phyloP scores from a whole-genome alignment of 2,797 vertebrate genomes.

The Sitta carolinensis region DNA sequence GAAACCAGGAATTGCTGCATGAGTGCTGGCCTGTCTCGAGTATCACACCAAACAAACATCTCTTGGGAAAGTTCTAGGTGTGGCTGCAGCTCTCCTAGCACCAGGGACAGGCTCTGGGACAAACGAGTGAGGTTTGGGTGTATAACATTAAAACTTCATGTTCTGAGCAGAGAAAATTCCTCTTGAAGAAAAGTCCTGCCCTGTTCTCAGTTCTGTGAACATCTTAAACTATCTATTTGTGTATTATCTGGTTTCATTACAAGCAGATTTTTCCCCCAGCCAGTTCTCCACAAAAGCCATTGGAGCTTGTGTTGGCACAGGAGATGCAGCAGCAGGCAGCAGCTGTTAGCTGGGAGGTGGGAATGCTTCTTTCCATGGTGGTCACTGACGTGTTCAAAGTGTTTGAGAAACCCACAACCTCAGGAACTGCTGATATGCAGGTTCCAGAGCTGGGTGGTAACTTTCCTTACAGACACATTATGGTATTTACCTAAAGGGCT shows the following conservation, averaged over 20 bases:
- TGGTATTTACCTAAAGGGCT: not conserved
- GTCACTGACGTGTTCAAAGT: fast-evolving
- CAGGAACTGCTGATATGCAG: not conserved
- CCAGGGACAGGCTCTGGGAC: not conserved
- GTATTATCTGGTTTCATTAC: not conserved
- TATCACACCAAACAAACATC: not conserved
- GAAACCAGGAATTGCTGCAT: not conserved
- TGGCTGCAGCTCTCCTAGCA: not conserved
- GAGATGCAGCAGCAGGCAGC: not conserved
- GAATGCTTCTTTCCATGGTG: not conserved
- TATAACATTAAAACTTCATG: not conserved
- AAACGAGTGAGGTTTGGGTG: not conserved
- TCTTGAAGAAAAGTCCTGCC: not conserved
- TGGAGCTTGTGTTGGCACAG: not conserved
- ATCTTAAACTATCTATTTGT: not conserved
- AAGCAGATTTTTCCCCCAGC: not conserved
- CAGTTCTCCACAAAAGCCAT: not conserved
- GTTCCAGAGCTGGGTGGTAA: not conserved
- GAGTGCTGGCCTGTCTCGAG: fast-evolving
- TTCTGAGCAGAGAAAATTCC: not conserved
- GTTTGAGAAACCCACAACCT: not conserved
- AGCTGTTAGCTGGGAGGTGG: not conserved
- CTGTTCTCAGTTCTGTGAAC: not conserved
- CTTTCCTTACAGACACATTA: not conserved
- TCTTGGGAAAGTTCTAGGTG: not conserved